phyloP scores from a whole-genome alignment of 2,888 invertebrate genomes.

The Idaea straminata region DNA sequence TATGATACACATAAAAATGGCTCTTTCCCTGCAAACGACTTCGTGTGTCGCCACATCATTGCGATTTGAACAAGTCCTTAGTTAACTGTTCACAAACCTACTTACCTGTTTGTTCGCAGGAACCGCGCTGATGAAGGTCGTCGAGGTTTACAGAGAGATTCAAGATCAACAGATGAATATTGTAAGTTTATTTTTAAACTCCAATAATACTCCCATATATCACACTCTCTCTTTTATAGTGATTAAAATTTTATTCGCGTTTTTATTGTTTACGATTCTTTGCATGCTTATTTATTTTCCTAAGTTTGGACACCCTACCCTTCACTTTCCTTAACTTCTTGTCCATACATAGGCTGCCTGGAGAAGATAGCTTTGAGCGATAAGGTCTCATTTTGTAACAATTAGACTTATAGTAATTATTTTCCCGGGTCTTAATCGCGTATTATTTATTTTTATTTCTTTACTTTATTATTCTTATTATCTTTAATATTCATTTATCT shows the following conservation, averaged over 20 bases:
- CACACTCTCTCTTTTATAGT: neutral
- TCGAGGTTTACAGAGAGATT: slow-evolving; percentile 95
- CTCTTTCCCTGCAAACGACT: neutral
- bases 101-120: slow-evolving; percentile 77
- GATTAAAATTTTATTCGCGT: neutral
- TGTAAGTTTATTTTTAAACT: slow-evolving; percentile 81
- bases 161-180: slow-evolving; percentile 97
- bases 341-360: too few relatives aligned
- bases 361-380: too few relatives aligned
- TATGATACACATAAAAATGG: too few relatives aligned
- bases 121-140: slow-evolving; percentile 93
- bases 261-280: neutral
- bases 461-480: too few relatives aligned
- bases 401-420: too few relatives aligned
- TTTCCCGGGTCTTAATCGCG: too few relatives aligned
- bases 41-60: neutral
- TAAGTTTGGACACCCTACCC: too few relatives aligned
- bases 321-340: too few relatives aligned
- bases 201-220: neutral
- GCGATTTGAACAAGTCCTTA: neutral
- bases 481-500: too few relatives aligned
- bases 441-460: too few relatives aligned
- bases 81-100: slow-evolving; percentile 18
- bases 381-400: too few relatives aligned
- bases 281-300: too few relatives aligned